Conservation (phyloP, 2,797 vertebrate species). For the Onychomys arenicola region DNA sequence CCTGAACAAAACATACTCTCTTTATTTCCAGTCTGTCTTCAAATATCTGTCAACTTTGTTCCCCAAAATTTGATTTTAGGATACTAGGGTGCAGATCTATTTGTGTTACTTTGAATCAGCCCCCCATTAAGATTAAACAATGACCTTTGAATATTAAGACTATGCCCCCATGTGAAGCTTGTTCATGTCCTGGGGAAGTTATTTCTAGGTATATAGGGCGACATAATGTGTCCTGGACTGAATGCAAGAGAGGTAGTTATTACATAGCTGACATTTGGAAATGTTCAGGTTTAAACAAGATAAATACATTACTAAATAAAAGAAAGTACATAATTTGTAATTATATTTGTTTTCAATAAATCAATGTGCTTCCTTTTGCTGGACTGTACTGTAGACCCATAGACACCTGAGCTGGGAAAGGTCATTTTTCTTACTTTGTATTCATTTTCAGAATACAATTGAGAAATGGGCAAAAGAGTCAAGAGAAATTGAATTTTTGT, state of each 20-base stretch:
- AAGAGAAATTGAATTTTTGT: not conserved
- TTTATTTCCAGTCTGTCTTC: not conserved
- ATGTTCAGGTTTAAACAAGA: constrained; percentile 54
- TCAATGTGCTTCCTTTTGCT: constrained; percentile 49
- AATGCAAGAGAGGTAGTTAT: not conserved
- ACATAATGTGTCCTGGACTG: not conserved
- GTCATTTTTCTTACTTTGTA: not conserved
- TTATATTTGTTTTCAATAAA: not conserved
- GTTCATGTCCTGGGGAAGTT: not conserved
- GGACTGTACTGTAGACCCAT: not conserved
- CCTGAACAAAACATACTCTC: not conserved
- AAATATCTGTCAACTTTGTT: not conserved
- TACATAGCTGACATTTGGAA: not conserved
- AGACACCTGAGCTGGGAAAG: not conserved
- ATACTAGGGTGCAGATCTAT: not conserved
- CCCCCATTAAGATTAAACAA: not conserved
- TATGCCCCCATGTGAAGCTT: not conserved
- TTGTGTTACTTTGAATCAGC: not conserved
- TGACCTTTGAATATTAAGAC: not conserved
- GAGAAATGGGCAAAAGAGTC: constrained; percentile 3
- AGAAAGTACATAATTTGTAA: not conserved
- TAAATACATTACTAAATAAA: constrained; percentile 44
- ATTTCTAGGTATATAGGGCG: not conserved
- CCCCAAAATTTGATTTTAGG: constrained; percentile 11
- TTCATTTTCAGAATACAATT: not conserved